A percentile compares a stretch with the other conserved stretches of the same genome.
These are phyloP conservation scores for Pyrocephalus nanus DNA, from an alignment of 2,797 vertebrate species.

Conservation along the genomic window DNA sequence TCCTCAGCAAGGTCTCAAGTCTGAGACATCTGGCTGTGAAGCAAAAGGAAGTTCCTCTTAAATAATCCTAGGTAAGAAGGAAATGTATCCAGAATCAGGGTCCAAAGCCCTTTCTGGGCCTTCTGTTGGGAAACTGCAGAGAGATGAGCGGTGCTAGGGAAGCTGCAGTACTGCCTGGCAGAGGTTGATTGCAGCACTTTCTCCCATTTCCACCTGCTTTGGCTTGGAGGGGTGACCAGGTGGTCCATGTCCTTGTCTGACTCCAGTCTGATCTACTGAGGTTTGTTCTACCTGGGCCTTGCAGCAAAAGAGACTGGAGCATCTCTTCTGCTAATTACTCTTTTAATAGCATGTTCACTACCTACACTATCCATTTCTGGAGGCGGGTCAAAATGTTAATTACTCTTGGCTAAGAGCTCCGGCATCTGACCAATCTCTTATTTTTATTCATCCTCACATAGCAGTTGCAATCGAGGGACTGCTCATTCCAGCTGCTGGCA, in stretches of 20 bases:
- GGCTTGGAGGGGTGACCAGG: not conserved
- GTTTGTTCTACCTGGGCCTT: not conserved
- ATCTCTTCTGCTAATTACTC: not conserved
- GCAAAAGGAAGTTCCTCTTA: no score
- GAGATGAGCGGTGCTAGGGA: rapidly evolving
- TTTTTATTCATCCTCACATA: not conserved
- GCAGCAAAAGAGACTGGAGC: not conserved
- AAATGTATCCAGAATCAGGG: no score
- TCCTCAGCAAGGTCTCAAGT: no score
- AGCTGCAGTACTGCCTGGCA: not conserved
- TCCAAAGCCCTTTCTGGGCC: no score
- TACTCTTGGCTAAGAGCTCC: not conserved
- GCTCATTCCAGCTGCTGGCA: no score
- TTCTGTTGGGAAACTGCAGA: no score
- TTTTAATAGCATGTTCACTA: not conserved
- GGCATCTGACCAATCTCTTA: not conserved
- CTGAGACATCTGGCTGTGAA: no score
- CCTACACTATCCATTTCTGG: not conserved
- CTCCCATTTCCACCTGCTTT: not conserved
- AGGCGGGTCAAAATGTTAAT: not conserved
- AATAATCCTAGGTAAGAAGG: no score
- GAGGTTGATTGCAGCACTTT: not conserved
- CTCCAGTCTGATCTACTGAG: not conserved
- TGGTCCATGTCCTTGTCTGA: not conserved
- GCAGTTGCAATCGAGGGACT: not conserved